Conservation (phyloP, 1,140 invertebrate genomes). For the Steinernema khuongi region DNA sequence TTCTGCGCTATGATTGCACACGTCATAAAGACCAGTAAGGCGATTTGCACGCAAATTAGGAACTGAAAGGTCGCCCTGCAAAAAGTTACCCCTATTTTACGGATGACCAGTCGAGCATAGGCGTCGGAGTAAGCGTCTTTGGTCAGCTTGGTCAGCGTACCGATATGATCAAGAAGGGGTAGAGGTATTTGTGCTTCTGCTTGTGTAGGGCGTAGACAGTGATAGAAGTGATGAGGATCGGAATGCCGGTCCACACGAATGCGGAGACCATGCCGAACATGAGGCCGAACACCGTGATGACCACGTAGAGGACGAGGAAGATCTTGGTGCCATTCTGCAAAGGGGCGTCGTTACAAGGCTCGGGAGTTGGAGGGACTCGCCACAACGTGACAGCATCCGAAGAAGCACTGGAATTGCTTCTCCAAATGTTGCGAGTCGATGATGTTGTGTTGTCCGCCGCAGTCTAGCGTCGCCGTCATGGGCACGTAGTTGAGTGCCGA, state of each 20-base stretch:
- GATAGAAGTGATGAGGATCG: conserved; percentile 32
- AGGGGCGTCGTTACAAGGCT: conserved; percentile 13
- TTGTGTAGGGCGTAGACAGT: conserved; percentile 36
- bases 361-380: conserved; percentile 20
- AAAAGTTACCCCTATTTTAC: too few relatives aligned
- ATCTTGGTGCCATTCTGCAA: conserved; percentile 42
- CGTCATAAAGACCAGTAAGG: too few relatives aligned
- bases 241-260: conserved; percentile 42
- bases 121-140: too few relatives aligned
- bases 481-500: conserved; percentile 7
- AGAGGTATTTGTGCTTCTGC: conserved; percentile 43
- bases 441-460: neutral
- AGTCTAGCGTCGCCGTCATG: neutral
- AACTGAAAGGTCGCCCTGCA: too few relatives aligned
- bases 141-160: too few relatives aligned
- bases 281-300: conserved; percentile 36
- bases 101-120: too few relatives aligned
- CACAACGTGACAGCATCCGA: conserved; percentile 37
- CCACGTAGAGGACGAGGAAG: conserved; percentile 39
- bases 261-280: conserved; percentile 46
- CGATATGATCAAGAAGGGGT: conserved; percentile 42
- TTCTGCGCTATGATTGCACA: too few relatives aligned
- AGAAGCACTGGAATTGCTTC: conserved; percentile 31
- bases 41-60: too few relatives aligned
- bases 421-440: conserved; percentile 13